Conservation (phyloP, 2,888 invertebrate genomes). For the Marasmarcha lunaedactyla region DNA sequence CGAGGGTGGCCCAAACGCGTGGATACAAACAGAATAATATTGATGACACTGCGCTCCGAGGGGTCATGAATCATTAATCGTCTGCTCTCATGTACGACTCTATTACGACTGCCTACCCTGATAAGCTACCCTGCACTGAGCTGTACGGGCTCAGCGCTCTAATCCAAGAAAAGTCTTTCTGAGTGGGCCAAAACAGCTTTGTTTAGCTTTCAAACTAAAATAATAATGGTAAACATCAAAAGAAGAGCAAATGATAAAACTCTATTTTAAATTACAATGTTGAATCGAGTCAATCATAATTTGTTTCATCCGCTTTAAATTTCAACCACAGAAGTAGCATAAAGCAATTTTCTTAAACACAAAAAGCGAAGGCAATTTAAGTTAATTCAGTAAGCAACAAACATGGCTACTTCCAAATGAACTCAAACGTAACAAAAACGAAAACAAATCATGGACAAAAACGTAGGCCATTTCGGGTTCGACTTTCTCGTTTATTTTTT, state of each 20-base stretch:
- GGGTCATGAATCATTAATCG: constrained; percentile 72
- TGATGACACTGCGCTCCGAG: constrained; percentile 68
- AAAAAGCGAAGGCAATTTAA: constrained; percentile 58
- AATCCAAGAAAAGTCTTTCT: no score
- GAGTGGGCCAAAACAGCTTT: no score
- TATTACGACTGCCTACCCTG: constrained; percentile 62
- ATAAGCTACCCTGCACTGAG: constrained; percentile 59
- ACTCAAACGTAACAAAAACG: constrained; percentile 67
- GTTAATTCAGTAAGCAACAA: constrained; percentile 67
- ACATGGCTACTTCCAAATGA: constrained; percentile 68
- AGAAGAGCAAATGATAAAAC: no score
- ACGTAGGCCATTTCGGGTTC: constrained; percentile 66
- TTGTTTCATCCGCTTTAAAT: constrained; percentile 24
- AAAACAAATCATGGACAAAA: constrained; percentile 67
- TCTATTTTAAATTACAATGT: constrained; percentile 1
- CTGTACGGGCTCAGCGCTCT: constrained; percentile 14
- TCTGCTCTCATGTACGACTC: constrained; percentile 64
- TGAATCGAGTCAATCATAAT: neutral
- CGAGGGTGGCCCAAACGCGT: constrained; percentile 63
- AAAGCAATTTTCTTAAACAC: constrained; percentile 35
- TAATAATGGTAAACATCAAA: no score
- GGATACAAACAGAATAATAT: constrained; percentile 71
- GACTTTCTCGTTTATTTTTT: constrained; percentile 65
- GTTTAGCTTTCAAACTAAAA: no score
- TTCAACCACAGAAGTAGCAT: constrained; percentile 37